Conservation (phyloP, 2,113 vertebrate genomes). For the Syngnathus scovelli region DNA sequence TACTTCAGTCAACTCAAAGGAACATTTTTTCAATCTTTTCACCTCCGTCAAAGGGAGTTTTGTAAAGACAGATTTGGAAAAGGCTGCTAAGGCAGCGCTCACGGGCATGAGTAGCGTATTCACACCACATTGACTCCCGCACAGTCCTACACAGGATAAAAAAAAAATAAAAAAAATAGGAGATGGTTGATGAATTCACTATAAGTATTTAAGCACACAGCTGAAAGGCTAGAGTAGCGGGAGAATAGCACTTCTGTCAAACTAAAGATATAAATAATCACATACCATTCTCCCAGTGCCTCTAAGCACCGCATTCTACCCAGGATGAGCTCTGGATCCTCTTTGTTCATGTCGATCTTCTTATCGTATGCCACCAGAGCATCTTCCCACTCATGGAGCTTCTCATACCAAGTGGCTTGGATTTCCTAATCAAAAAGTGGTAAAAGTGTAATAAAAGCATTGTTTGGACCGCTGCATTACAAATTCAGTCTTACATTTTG, state of each 20-base stretch:
- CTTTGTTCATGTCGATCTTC: slow-evolving; percentile 96
- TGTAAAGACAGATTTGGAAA: slow-evolving; percentile 45
- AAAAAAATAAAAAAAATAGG: slow-evolving; percentile 2
- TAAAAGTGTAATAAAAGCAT: not conserved
- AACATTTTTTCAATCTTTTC: slow-evolving; percentile 34
- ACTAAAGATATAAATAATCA: slow-evolving; percentile 11
- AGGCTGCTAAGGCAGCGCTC: slow-evolving; percentile 6
- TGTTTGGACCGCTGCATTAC: not conserved
- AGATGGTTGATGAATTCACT: not conserved
- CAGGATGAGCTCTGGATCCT: slow-evolving; percentile 93
- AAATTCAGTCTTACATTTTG: not conserved
- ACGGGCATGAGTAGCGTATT: not conserved
- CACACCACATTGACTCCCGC: not conserved
- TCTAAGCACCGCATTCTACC: slow-evolving; percentile 97
- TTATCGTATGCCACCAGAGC: slow-evolving; percentile 94
- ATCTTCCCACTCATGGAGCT: slow-evolving; percentile 97
- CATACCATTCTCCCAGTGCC: slow-evolving; percentile 95
- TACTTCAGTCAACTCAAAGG: slow-evolving; percentile 29
- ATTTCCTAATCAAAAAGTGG: slow-evolving; percentile 78
- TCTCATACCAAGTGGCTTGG: slow-evolving; percentile 99
- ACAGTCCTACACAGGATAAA: not conserved
- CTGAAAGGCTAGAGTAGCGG: not conserved
- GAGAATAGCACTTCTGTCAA: not conserved
- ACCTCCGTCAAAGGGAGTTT: slow-evolving; percentile 28
- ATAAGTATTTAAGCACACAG: not conserved